Conservation (phyloP, 2,888 invertebrate species). For the Drosophila subquinaria region DNA sequence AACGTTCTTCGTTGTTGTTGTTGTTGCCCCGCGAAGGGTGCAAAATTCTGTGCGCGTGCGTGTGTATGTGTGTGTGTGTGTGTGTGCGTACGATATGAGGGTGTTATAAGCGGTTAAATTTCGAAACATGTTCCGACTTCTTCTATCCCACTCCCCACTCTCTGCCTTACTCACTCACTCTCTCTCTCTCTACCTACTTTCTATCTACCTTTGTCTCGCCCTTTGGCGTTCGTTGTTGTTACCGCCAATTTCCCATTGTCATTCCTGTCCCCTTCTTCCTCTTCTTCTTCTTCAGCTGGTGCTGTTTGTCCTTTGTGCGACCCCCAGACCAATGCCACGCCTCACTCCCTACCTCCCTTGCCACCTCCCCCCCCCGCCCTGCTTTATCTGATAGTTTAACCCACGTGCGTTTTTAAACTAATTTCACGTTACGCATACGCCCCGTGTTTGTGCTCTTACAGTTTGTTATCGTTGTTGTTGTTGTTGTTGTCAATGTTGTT, state of each 20-base stretch:
- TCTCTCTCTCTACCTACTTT: neutral
- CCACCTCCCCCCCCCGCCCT: neutral
- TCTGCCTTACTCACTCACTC: neutral
- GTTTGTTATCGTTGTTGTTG: slow-evolving; percentile 30
- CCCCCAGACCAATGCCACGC: slow-evolving; percentile 60
- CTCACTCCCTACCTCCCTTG: neutral
- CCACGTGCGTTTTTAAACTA: slow-evolving; percentile 51
- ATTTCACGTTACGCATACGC: slow-evolving; percentile 75
- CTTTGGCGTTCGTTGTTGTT: slow-evolving; percentile 48
- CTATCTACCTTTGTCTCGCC: slow-evolving; percentile 37
- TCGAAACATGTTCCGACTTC: slow-evolving; percentile 47
- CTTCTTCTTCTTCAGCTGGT: neutral
- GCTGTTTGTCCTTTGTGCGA: slow-evolving; percentile 72
- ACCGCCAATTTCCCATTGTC: slow-evolving; percentile 61
- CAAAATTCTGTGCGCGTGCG: slow-evolving; percentile 36
- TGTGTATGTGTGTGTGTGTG: slow-evolving; percentile 18
- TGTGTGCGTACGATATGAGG: slow-evolving; percentile 46
- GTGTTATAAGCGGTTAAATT: slow-evolving; percentile 81
- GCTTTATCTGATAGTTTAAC: slow-evolving; percentile 10
- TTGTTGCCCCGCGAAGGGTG: slow-evolving; percentile 34
- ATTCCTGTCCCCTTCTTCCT: neutral
- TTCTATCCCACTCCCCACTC: slow-evolving; percentile 1
- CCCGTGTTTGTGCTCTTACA: slow-evolving; percentile 21
- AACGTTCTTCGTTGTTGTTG: neutral
- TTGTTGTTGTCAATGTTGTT: slow-evolving; percentile 12